phyloP scores from a whole-genome alignment of 2,888 invertebrate species.

The Oxycera nigricornis region DNA sequence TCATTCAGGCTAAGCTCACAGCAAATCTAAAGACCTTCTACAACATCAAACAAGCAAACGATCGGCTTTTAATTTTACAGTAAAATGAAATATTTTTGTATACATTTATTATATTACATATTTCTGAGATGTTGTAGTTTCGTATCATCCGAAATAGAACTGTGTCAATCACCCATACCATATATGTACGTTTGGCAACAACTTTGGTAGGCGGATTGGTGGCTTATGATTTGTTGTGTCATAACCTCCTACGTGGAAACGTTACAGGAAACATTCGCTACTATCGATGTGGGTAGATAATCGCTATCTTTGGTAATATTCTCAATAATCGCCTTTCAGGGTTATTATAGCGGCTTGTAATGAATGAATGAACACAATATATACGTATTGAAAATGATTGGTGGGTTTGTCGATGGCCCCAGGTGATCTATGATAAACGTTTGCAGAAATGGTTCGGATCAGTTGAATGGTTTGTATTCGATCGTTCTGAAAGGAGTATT shows the following conservation, averaged over 20 bases:
- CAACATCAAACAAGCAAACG: too few relatives aligned
- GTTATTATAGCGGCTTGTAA: too few relatives aligned
- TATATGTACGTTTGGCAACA: neutral
- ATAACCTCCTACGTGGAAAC: neutral
- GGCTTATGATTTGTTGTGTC: neutral
- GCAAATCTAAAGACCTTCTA: too few relatives aligned
- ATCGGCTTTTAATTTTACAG: too few relatives aligned
- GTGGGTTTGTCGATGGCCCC: neutral
- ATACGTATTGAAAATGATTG: neutral
- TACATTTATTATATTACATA: too few relatives aligned
- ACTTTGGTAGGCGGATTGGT: neutral
- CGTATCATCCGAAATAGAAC: slow-evolving; percentile 1
- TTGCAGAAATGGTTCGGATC: too few relatives aligned
- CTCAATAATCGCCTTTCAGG: neutral
- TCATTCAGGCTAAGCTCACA: too few relatives aligned
- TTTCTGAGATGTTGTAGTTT: too few relatives aligned
- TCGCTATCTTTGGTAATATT: slow-evolving; percentile 1
- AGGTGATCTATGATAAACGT: too few relatives aligned
- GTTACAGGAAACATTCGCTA: neutral
- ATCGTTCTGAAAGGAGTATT: too few relatives aligned
- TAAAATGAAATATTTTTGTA: too few relatives aligned
- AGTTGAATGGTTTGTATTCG: too few relatives aligned
- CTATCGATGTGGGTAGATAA: neutral
- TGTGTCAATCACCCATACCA: neutral
- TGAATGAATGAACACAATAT: neutral